Percentiles rank a stretch among this genome's conserved stretches.
phyloP scores from a whole-genome alignment of 2,888 invertebrate species.

The Taphrorychus bicolor region DNA sequence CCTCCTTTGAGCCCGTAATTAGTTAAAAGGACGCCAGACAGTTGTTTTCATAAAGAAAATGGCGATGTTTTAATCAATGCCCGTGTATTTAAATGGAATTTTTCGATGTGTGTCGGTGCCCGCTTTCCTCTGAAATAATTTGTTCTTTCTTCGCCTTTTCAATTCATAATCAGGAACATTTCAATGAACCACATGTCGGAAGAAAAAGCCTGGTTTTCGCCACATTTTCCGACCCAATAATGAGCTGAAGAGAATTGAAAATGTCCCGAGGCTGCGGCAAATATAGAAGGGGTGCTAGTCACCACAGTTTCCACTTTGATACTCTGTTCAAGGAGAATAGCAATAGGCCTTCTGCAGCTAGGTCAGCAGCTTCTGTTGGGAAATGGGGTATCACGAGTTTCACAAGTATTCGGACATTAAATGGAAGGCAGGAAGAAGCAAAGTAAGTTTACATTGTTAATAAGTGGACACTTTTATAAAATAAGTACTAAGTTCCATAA shows the following conservation, averaged over 20 bases:
- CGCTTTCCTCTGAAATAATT: conserved; percentile 15
- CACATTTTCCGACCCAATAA: not conserved
- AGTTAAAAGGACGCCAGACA: not conserved
- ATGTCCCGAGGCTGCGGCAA: conserved; percentile 63
- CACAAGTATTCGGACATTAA: conserved; percentile 84
- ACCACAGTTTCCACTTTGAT: conserved; percentile 70
- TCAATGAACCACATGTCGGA: conserved; percentile 18
- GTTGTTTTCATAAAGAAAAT: conserved; percentile 38
- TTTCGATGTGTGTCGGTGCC: not conserved
- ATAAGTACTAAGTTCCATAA: too few species aligned
- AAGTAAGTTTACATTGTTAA: too few species aligned
- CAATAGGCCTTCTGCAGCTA: conserved; percentile 86
- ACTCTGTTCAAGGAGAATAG: conserved; percentile 76
- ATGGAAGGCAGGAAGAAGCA: conserved; percentile 59
- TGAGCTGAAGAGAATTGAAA: conserved; percentile 26
- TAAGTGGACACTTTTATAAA: too few species aligned
- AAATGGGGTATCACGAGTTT: conserved; percentile 96
- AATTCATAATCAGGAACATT: not conserved
- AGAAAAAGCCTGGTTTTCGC: conserved; percentile 6
- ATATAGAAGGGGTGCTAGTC: conserved; percentile 58
- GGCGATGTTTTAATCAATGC: conserved; percentile 39
- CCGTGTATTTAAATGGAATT: conserved; percentile 27
- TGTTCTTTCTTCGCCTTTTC: not conserved
- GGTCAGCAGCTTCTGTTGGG: conserved; percentile 89
- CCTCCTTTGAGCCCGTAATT: not conserved